Base-by-base conservation (phyloP, 2,797 vertebrate genomes). In the Chelidonichthys spinosus region DNA sequence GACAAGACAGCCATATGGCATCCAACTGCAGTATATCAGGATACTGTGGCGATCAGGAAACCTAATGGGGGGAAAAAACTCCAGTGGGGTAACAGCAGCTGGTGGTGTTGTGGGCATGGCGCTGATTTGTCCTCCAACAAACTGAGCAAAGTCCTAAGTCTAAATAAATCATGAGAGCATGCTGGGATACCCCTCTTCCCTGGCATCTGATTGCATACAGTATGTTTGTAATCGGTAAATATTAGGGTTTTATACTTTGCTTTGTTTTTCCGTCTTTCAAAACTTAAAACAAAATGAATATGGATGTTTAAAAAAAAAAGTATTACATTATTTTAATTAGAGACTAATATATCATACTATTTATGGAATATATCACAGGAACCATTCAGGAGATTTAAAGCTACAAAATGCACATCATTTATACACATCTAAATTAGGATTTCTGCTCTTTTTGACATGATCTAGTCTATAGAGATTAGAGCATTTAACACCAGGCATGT, bases 101-200 rank as follows among this genome's bases (percentile, higher is more conserved):
- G 4, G 8, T 43, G 43, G 25, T 4, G 18, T 40, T 46, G 42
- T 35, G 36, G 61, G 18, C 11, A 17, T 32, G 35, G 5, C 4
- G 9, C 39, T 69, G 53, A 75, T 77, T 74, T 49, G 17, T 75
- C 69, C 64, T 9, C 69, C 69, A 54, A 74, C 79, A 69, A 46
- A 59, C 63, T 50, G 79, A 83, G 52, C 83, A 87, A 91, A 91
- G 88, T 87, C 84, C 86, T 55, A 63, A 82, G 81, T 82, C 63
- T 75, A 71, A 80, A 55, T 39, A 79, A 39, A 78, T 50, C 4
- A 37, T 42, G 11, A 63, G 64, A 67, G 7, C 10, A 69, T 58
- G 25, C 49, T 9, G 17, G 9, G 40, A 56, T 7, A 53, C 3
- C 6, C 7, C 33, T 42, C 15, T 14, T 47, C 9, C 33, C 54